These are phyloP conservation scores for Antheraea yamamai DNA, from an alignment of 2,888 invertebrate genomes.

Conservation along the genomic window DNA sequence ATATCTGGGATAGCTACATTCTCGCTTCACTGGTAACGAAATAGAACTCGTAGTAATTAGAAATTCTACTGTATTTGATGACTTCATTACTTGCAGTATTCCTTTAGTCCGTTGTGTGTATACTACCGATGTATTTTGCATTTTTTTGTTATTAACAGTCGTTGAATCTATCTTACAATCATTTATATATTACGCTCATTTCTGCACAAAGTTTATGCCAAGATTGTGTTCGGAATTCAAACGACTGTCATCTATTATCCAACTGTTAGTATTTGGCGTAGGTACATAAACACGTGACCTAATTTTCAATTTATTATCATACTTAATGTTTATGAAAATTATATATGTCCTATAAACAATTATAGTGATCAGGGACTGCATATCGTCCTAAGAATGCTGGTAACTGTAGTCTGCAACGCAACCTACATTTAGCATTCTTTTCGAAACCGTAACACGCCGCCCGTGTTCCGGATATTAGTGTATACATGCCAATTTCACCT, in stretches of 20 bases:
- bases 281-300: constrained; percentile 17
- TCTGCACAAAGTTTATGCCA: constrained; percentile 25
- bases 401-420: constrained; percentile 78
- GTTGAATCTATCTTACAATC: constrained; percentile 43
- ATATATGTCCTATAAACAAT: constrained; percentile 58
- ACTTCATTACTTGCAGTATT: constrained; percentile 72
- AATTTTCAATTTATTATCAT: constrained; percentile 41
- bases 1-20: constrained; percentile 69
- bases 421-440: constrained; percentile 82
- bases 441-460: constrained; percentile 80
- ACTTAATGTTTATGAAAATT: constrained; percentile 51
- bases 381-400: constrained; percentile 66
- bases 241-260: constrained; percentile 23
- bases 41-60: constrained; percentile 77
- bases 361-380: constrained; percentile 62
- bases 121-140: constrained; percentile 40
- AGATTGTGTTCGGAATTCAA: constrained; percentile 24
- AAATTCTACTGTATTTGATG: constrained; percentile 74
- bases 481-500: constrained; percentile 68
- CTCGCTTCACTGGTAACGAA: constrained; percentile 77
- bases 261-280: constrained; percentile 13
- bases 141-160: constrained; percentile 41
- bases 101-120: constrained; percentile 54
- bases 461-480: constrained; percentile 75
- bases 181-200: constrained; percentile 40